Conservation (phyloP, 2,888 invertebrate species). For the Caenorhabditis drosophilae region DNA sequence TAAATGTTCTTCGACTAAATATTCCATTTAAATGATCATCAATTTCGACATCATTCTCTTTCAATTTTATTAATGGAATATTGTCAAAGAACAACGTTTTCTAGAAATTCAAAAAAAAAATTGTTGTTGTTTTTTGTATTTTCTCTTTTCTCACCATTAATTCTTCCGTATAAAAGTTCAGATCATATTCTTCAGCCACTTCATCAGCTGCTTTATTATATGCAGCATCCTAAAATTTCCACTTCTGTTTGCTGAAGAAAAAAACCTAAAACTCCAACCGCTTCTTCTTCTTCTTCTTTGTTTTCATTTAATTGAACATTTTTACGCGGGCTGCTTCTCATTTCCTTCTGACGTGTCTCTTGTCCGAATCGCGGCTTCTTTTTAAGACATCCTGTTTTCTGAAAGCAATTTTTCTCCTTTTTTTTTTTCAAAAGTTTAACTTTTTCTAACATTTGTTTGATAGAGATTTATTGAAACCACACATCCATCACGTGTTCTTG, state of each 20-base stretch:
- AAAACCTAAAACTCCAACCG: neutral
- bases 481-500: constrained; percentile 19
- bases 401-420: neutral
- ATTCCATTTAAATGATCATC: constrained; percentile 14
- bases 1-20: constrained; percentile 12
- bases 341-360: too few species aligned
- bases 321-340: too few species aligned
- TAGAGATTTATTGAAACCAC: constrained; percentile 8
- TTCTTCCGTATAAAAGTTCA: neutral
- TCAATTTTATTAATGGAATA: constrained; percentile 5
- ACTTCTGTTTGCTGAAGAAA: neutral
- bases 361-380: constrained; percentile 3
- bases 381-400: neutral
- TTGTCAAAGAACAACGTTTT: constrained; percentile 16
- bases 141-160: too few species aligned
- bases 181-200: constrained; percentile 7
- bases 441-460: neutral
- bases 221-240: neutral
- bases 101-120: too few species aligned
- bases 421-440: neutral
- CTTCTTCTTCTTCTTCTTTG: neutral
- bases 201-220: constrained; percentile 4
- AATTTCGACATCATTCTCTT: constrained; percentile 15
- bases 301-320: neutral
- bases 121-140: too few species aligned